These are phyloP conservation scores for Polydrusus cervinus DNA, from an alignment of 2,888 invertebrate species.

Conservation along the genomic window DNA sequence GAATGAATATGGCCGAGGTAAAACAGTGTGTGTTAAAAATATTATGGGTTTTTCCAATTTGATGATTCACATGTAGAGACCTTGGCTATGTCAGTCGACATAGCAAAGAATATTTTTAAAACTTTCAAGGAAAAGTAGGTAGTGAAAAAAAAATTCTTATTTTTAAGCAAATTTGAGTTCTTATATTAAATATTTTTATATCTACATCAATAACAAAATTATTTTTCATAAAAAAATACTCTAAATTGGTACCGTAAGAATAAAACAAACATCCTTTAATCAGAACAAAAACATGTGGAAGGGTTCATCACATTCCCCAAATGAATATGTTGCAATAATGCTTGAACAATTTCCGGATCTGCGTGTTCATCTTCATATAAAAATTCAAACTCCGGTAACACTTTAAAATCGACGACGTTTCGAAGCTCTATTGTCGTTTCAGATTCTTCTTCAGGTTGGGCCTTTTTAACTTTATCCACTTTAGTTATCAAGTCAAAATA, in stretches of 20 bases:
- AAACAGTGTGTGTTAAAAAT: too few species aligned
- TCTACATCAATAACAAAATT: too few species aligned
- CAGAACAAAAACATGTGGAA: constrained; percentile 58
- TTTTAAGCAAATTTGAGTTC: neutral
- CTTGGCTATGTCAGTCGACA: neutral
- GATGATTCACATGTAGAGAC: too few species aligned
- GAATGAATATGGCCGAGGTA: too few species aligned
- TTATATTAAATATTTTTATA: neutral
- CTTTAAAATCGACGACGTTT: constrained; percentile 45
- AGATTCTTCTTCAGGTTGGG: constrained; percentile 48
- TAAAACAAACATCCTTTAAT: constrained; percentile 14
- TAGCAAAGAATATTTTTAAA: too few species aligned
- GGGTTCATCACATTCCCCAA: constrained; percentile 52
- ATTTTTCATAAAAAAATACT: too few species aligned
- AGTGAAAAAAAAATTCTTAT: neutral
- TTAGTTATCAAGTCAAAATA: constrained; percentile 61
- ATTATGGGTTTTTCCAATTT: too few species aligned
- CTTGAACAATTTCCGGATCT: constrained; percentile 58
- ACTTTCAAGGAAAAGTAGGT: too few species aligned
- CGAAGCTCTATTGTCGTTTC: constrained; percentile 50
- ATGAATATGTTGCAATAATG: constrained; percentile 58
- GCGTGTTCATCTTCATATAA: constrained; percentile 59
- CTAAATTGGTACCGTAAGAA: too few species aligned
- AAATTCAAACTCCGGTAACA: constrained; percentile 57
- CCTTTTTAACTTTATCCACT: constrained; percentile 58